phyloP scores from a whole-genome alignment of 1,140 invertebrate genomes.

The Geopemphigus sp. region DNA sequence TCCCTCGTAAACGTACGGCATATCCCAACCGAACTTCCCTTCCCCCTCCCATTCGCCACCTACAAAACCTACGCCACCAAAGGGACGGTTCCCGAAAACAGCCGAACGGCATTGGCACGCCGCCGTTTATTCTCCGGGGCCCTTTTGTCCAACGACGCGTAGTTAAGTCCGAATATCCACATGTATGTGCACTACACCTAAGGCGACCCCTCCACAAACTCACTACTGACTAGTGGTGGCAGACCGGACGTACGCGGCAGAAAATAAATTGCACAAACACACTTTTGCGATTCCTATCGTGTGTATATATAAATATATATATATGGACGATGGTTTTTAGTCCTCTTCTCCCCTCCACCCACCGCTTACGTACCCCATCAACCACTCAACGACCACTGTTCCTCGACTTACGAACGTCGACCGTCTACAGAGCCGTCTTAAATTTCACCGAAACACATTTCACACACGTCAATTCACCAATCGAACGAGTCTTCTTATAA shows the following conservation, averaged over 20 bases:
- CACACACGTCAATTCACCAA: not conserved
- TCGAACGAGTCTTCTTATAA: not conserved
- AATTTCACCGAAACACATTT: not conserved
- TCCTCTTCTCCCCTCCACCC: too few species aligned
- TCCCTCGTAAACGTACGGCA: not conserved
- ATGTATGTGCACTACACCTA: not conserved
- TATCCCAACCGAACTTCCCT: not conserved
- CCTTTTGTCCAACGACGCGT: slow-evolving; percentile 32
- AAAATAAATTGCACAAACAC: slow-evolving; percentile 15
- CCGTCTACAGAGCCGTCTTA: not conserved
- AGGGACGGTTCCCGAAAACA: too few species aligned
- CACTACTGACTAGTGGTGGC: not conserved
- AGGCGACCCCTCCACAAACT: not conserved
- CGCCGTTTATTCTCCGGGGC: slow-evolving; percentile 36
- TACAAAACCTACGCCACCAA: too few species aligned
- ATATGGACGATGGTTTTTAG: too few species aligned
- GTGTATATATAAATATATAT: slow-evolving; percentile 1
- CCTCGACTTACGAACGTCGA: not conserved
- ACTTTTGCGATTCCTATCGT: not conserved
- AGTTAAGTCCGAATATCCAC: slow-evolving; percentile 33
- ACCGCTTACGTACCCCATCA: too few species aligned
- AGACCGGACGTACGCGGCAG: slow-evolving; percentile 4
- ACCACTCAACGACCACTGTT: not conserved
- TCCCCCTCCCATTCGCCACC: not conserved
- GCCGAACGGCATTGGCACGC: slow-evolving; percentile 19